phyloP scores from a whole-genome alignment of 1,140 invertebrate genomes.

The Trachymyrmex cornetzi region DNA sequence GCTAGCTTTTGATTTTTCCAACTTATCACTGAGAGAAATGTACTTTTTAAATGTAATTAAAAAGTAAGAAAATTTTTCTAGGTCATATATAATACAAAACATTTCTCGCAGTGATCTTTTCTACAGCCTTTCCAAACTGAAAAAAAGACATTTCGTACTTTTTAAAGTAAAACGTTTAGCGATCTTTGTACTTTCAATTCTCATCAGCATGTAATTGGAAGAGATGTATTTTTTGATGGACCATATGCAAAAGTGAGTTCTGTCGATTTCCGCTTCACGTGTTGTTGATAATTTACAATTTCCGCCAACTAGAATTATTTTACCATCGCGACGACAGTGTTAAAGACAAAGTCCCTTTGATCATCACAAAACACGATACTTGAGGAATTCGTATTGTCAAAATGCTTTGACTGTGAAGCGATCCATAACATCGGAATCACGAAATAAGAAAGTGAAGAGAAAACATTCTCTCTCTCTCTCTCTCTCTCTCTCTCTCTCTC shows the following conservation, averaged over 20 bases:
- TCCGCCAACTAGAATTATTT: constrained; percentile 21
- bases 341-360: background rate
- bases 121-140: too few species aligned
- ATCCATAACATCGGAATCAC: constrained; percentile 14
- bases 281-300: constrained; percentile 24
- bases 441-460: constrained; percentile 19
- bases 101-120: too few species aligned
- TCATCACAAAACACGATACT: background rate
- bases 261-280: background rate
- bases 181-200: background rate
- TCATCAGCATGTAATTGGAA: background rate
- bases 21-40: background rate
- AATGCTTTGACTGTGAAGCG: constrained; percentile 21
- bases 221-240: background rate
- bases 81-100: too few species aligned
- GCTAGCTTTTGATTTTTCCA: background rate
- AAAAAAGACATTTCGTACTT: background rate
- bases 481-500: too few species aligned
- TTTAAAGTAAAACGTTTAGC: background rate
- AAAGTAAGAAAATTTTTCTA: too few species aligned
- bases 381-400: constrained; percentile 38
- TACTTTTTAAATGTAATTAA: too few species aligned
- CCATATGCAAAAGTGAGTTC: background rate
- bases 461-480: too few species aligned
- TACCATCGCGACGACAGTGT: background rate